phyloP scores from a whole-genome alignment of 2,888 invertebrate species.

The Protodeltote pygarga region DNA sequence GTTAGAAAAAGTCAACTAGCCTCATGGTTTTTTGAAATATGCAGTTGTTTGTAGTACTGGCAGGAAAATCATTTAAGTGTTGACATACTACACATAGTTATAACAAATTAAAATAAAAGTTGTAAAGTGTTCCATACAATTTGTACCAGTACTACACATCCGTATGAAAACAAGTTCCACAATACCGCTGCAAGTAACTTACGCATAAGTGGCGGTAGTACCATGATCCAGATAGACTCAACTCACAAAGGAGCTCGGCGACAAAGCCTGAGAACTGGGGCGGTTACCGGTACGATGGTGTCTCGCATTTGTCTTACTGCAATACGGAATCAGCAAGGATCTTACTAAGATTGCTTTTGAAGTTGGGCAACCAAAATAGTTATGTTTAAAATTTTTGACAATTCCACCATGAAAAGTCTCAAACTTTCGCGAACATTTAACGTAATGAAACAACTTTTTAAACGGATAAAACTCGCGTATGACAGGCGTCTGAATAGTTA shows the following conservation, averaged over 20 bases:
- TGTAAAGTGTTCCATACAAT: background rate
- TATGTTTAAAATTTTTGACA: background rate
- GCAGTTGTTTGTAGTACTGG: slow-evolving; percentile 3
- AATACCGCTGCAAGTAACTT: slow-evolving; percentile 27
- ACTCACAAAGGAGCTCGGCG: slow-evolving; percentile 60
- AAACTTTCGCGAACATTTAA: too few species aligned
- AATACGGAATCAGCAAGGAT: slow-evolving; percentile 33
- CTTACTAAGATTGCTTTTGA: slow-evolving; percentile 33
- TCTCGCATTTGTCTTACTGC: slow-evolving; percentile 49
- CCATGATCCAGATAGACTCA: slow-evolving; percentile 64
- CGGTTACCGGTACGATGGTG: slow-evolving; percentile 64
- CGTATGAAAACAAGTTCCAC: slow-evolving; percentile 18
- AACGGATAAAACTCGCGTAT: too few species aligned
- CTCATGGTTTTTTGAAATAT: slow-evolving; percentile 29
- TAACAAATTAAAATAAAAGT: background rate
- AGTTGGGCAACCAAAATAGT: slow-evolving; percentile 1
- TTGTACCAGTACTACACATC: slow-evolving; percentile 1
- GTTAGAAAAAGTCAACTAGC: slow-evolving; percentile 37
- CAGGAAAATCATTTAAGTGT: slow-evolving; percentile 2
- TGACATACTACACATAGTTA: background rate
- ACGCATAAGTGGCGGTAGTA: slow-evolving; percentile 49
- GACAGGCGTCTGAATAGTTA: too few species aligned
- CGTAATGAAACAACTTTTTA: too few species aligned
- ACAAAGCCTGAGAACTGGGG: slow-evolving; percentile 71
- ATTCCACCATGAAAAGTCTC: too few species aligned